A percentile compares a stretch with the other conserved stretches of the same genome.
Evolutionary conservation across 30 jellyfish, hydroid and myxozoan species (phyloP).

Genomic region (Rhopilema esculentum): DNA sequence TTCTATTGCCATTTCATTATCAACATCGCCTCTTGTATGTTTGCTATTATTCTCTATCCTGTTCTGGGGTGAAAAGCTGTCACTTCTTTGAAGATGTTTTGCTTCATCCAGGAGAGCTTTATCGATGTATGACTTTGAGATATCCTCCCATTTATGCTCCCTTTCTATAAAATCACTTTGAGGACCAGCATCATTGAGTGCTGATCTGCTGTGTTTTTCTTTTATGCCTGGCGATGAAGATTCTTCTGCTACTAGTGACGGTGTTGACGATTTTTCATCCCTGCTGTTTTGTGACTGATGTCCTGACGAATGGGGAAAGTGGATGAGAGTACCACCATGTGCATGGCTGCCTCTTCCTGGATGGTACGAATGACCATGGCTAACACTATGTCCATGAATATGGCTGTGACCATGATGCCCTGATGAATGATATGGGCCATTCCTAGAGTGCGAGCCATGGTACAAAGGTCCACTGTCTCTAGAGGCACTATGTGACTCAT

Average conservation of each 20-base stretch:
- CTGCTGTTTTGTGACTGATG: constrained; percentile 40
- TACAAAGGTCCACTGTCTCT: constrained; percentile 49
- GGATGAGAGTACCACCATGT: constrained; percentile 76
- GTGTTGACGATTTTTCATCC: constrained; percentile 32
- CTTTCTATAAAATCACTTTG: constrained; percentile 4
- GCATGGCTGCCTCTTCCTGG: constrained; percentile 44
- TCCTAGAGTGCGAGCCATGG: constrained; percentile 63
- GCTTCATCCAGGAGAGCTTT: neutral
- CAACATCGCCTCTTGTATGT: neutral
- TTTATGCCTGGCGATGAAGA: constrained; percentile 35
- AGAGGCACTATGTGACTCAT: constrained; percentile 49
- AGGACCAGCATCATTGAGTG: neutral
- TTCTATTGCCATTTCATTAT: neutral
- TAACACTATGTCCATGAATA: constrained; percentile 24
- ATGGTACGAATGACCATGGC: constrained; percentile 52
- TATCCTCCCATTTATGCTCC: constrained; percentile 29
- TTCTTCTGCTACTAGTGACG: neutral
- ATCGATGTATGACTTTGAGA: neutral
- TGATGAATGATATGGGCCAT: constrained; percentile 54
- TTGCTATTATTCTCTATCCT: neutral
- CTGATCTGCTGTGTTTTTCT: constrained; percentile 18
- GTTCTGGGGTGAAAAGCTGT: constrained; percentile 18
- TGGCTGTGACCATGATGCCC: constrained; percentile 48
- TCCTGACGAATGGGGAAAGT: constrained; percentile 82
- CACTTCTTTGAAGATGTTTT: constrained; percentile 4